phyloP scores from a whole-genome alignment of 2,797 vertebrate genomes.

The Ctenopoma multispine region DNA sequence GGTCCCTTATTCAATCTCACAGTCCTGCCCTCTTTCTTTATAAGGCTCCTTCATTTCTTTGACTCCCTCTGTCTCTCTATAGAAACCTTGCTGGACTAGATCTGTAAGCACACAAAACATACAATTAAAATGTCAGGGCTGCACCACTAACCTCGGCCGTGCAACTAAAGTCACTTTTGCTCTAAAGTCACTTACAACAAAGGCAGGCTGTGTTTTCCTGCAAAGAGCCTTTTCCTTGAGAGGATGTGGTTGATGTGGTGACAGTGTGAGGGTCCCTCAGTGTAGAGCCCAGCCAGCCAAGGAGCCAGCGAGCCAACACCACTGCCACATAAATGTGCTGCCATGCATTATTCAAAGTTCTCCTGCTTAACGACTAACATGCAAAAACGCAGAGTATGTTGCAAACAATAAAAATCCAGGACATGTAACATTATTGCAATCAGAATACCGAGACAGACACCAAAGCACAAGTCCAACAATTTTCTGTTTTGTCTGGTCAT shows the following conservation, averaged over 20 bases:
- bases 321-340: conserved; percentile 47
- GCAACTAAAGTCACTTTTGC: conserved; percentile 30
- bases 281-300: conserved; percentile 32
- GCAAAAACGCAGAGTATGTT: conserved; percentile 30
- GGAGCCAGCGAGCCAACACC: conserved; percentile 32
- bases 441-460: neutral
- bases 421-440: conserved; percentile 29
- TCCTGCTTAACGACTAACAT: conserved; percentile 34
- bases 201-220: conserved; percentile 8
- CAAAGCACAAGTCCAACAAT: neutral
- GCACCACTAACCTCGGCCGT: conserved; percentile 42
- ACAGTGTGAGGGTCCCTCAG: conserved; percentile 46
- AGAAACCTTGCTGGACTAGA: conserved; percentile 1
- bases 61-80: conserved; percentile 17
- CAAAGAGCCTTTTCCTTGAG: conserved; percentile 23
- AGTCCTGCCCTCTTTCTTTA: conserved; percentile 4
- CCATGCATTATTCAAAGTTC: conserved; percentile 68
- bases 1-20: conserved; percentile 27
- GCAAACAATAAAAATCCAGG: conserved; percentile 25
- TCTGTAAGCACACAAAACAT: conserved; percentile 26
- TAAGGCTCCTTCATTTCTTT: conserved; percentile 4
- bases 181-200: conserved; percentile 30
- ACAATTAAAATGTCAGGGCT: conserved; percentile 29
- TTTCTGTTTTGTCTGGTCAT: neutral
- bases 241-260: conserved; percentile 46